Evolutionary conservation across 2,797 vertebrate genomes (phyloP), one percentile per base, ranked within the genome.

Genomic region (Cheirogaleus major): DNA sequence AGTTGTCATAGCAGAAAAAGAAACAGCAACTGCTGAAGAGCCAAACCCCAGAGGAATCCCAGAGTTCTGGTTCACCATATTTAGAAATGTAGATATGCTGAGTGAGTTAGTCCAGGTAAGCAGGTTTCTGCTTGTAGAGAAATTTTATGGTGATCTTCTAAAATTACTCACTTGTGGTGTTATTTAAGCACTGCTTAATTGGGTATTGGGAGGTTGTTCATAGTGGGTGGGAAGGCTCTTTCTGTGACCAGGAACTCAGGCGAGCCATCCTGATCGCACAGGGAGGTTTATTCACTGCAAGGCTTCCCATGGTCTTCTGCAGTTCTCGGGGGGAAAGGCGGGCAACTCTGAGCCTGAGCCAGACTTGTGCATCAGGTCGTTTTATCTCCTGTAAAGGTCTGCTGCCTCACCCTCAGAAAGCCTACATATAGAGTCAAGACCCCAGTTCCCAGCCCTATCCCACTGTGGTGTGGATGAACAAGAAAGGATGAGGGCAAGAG

Each of bases 11-110:
- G 99, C 99, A 48, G 99, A 99, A 92, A 99, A 99, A 97, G 99
- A 99, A 94, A 99, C 98, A 0, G 99, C 99, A 92, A 95, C 98
- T 2, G 96, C 97, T 1, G 98, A 99, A 91, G 99, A 99, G 92
- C 98, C 99, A 83, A 99, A 99, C 92, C 98, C 99, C 52, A 99
- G 99, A 98, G 99, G 99, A 97, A 99, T 99, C 93, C 99, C 99
- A 1, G 99, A 99, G 95, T 99, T 99, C 98, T 99, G 99, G 99
- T 99, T 99, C 79, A 99, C 99, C 69, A 99, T 99, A 98, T 99
- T 99, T 97, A 99, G 99, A 98, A 99, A 99, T 14, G 99, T 99
- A 98, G 99, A 99, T 97, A 99, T 99, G 99, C 99, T 99, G 94
- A 99, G 99, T 92, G 99, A 99, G 98, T 98, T 99, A 98, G 98